A percentile compares a stretch with the other conserved stretches of the same genome.
Evolutionary conservation across 2,113 vertebrate species (phyloP).

Genomic region (Ceyx melanurus): DNA sequence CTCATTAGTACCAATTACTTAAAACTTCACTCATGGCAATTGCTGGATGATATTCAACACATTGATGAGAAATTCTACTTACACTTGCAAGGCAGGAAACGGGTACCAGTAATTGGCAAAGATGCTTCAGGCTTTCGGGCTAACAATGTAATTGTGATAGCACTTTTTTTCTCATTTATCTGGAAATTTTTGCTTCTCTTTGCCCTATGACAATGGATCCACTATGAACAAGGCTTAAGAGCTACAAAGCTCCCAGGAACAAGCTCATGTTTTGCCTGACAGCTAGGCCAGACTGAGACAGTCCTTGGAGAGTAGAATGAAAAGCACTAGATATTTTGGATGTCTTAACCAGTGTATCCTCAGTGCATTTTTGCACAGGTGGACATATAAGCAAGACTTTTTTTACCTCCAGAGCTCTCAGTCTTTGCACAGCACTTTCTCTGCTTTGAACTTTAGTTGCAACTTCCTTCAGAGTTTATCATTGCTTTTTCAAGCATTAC

Average conservation of each 20-base stretch:
- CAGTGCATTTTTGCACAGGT: neutral
- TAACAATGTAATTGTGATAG: neutral
- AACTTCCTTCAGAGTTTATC: slow-evolving; percentile 10
- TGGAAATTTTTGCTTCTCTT: neutral
- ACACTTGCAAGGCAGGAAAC: neutral
- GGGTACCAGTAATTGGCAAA: neutral
- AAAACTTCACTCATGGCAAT: slow-evolving; percentile 67
- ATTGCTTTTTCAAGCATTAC: neutral
- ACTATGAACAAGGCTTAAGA: neutral
- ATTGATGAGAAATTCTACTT: slow-evolving; percentile 24
- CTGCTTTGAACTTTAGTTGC: neutral
- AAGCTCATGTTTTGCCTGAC: neutral
- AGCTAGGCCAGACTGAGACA: neutral
- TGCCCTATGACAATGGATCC: neutral
- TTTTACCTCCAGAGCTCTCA: neutral
- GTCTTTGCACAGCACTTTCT: neutral
- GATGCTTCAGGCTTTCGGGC: neutral
- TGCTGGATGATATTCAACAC: slow-evolving; percentile 60
- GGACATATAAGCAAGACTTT: neutral
- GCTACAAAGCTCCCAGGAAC: neutral
- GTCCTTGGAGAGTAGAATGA: neutral
- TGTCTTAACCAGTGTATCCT: neutral
- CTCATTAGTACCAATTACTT: slow-evolving; percentile 71
- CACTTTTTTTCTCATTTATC: neutral
- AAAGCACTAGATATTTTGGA: neutral